phyloP scores from a whole-genome alignment of 2,797 vertebrate species.

The Paguma larvata region DNA sequence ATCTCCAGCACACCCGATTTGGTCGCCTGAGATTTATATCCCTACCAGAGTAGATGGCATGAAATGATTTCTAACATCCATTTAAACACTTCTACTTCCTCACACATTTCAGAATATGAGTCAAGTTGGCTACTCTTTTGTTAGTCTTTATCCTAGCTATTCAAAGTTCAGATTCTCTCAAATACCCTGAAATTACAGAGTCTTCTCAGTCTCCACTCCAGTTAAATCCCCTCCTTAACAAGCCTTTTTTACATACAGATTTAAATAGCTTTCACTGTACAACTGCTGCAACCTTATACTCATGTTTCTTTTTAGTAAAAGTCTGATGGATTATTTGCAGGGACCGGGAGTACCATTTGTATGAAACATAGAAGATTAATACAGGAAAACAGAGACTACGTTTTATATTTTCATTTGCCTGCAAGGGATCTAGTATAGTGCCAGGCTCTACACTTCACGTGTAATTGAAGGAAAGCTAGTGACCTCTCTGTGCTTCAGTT shows the following conservation, averaged over 20 bases:
- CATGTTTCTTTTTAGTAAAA: constrained; percentile 24
- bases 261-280: neutral
- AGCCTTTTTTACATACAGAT: neutral
- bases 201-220: neutral
- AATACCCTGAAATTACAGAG: constrained; percentile 26
- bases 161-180: constrained; percentile 29
- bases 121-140: neutral
- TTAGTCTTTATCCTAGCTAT: neutral
- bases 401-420: constrained; percentile 18
- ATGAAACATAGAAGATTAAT: neutral
- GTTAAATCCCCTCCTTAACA: constrained; percentile 8
- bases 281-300: neutral
- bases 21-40: neutral
- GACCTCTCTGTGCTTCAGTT: neutral
- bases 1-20: neutral
- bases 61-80: neutral
- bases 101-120: neutral
- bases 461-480: neutral
- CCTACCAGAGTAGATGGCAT: neutral
- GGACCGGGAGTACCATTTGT: neutral
- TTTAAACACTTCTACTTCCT: neutral
- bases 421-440: neutral
- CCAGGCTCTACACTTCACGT: neutral
- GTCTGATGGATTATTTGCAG: neutral
- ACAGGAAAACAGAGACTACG: neutral